Conservation (phyloP, 2,797 vertebrate species). For the Rhyacichthys aspro region DNA sequence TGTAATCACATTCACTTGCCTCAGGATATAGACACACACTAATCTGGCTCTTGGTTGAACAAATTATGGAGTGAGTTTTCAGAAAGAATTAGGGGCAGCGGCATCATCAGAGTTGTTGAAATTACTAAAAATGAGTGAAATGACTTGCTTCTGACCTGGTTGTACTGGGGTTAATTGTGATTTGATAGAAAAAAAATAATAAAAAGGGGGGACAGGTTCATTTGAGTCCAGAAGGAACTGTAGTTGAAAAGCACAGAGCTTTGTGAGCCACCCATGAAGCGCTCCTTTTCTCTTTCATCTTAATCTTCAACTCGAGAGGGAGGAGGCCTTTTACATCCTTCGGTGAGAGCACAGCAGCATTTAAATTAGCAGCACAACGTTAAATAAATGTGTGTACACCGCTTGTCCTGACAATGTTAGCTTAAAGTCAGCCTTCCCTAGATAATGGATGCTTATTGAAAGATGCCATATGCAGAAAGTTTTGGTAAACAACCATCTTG, state of each 20-base stretch:
- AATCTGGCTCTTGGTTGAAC: conserved; percentile 47
- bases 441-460: neutral
- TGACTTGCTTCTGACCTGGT: conserved; percentile 60
- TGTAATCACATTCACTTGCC: conserved; percentile 55
- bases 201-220: conserved; percentile 43
- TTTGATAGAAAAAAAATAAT: conserved; percentile 56
- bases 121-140: conserved; percentile 60
- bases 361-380: conserved; percentile 61
- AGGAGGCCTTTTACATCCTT: conserved; percentile 45
- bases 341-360: conserved; percentile 30
- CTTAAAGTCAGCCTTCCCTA: neutral
- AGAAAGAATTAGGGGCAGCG: conserved; percentile 54
- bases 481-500: conserved; percentile 3
- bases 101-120: conserved; percentile 66
- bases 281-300: conserved; percentile 64
- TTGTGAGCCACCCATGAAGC: conserved; percentile 52
- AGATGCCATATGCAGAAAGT: neutral
- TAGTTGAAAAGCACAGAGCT: conserved; percentile 60
- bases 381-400: conserved; percentile 15
- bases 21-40: conserved; percentile 43
- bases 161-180: conserved; percentile 78
- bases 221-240: conserved; percentile 55
- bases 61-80: conserved; percentile 52
- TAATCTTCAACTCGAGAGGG: conserved; percentile 53
- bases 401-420: too few species aligned